Conservation (phyloP, 1,140 invertebrate genomes). For the Orchestia grillus region DNA sequence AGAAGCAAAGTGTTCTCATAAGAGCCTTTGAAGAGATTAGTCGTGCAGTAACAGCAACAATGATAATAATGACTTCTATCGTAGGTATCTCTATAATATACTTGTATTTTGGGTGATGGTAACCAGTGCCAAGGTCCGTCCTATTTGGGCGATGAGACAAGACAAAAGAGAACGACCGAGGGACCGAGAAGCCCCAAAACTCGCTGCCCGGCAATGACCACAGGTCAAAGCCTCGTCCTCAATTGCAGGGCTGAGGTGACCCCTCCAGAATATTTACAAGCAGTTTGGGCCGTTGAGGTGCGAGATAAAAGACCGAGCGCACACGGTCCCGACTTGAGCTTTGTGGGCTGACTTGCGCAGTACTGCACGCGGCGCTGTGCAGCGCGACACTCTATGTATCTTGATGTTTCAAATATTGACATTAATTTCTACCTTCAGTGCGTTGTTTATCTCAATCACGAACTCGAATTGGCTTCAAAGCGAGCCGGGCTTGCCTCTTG, state of each 20-base stretch:
- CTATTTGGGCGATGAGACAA: not conserved
- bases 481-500: not conserved
- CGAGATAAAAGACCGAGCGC: slow-evolving; percentile 7
- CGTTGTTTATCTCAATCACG: not conserved
- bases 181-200: not conserved
- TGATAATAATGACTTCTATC: too few relatives aligned
- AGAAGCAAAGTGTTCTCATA: not conserved
- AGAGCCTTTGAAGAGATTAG: not conserved
- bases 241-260: slow-evolving; percentile 34
- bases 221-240: slow-evolving; percentile 30
- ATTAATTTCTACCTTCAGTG: not conserved
- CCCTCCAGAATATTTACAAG: slow-evolving; percentile 34
- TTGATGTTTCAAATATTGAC: not conserved
- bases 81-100: too few relatives aligned
- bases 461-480: not conserved
- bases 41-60: too few relatives aligned
- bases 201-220: not conserved
- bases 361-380: not conserved
- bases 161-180: not conserved
- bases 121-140: not conserved
- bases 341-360: not conserved
- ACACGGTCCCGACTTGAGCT: not conserved
- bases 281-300: slow-evolving; percentile 33
- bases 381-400: not conserved
- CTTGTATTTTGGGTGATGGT: not conserved